phyloP scores from a whole-genome alignment of 2,113 vertebrate species.

The Cyanistes caeruleus region DNA sequence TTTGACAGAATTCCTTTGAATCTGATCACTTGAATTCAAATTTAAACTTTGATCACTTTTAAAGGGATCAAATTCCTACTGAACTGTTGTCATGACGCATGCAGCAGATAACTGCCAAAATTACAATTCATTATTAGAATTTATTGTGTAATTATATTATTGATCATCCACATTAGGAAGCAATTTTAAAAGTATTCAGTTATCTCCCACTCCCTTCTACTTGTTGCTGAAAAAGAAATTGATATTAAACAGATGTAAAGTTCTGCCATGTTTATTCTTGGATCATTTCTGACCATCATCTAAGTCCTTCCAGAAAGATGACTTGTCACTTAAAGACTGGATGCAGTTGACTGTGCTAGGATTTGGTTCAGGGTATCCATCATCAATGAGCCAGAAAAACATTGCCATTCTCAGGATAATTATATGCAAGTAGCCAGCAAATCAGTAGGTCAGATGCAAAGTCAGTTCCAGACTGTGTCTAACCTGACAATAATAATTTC shows the following conservation, averaged over 20 bases:
- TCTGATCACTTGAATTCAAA: background rate
- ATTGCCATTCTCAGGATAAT: background rate
- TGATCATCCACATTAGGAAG: background rate
- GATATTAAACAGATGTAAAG: background rate
- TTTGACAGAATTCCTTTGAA: background rate
- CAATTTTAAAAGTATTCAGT: background rate
- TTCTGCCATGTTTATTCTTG: background rate
- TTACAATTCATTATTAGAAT: background rate
- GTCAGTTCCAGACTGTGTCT: background rate
- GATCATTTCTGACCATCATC: background rate
- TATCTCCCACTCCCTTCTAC: background rate
- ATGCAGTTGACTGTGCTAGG: background rate
- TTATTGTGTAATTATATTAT: background rate
- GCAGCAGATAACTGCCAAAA: background rate
- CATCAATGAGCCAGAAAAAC: background rate
- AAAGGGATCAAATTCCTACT: background rate
- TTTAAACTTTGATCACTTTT: background rate
- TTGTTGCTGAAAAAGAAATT: background rate
- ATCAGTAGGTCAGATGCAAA: background rate
- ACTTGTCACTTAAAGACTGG: background rate
- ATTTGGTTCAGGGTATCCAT: background rate
- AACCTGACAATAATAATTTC: background rate
- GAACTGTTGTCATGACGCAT: background rate
- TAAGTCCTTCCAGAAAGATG: background rate
- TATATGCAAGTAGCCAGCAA: background rate